Evolutionary conservation across 2,888 invertebrate species (phyloP).

Genomic region (Meteorus cinctellus): DNA sequence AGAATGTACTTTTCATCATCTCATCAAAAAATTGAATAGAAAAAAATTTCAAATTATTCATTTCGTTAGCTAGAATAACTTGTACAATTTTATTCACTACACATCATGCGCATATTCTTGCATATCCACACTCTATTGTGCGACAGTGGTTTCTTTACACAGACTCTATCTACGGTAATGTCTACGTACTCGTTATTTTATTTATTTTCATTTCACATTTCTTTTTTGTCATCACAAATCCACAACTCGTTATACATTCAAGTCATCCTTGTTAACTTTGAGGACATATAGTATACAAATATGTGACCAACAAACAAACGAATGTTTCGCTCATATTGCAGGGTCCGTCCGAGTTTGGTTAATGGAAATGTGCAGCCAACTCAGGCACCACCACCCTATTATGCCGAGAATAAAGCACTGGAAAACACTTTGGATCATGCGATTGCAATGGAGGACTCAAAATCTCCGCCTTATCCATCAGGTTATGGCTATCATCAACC

Average conservation of each 20-base stretch:
- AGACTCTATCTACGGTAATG: neutral
- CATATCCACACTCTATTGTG: conserved; percentile 1
- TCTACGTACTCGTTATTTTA: conserved; percentile 36
- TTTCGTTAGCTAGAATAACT: conserved; percentile 31
- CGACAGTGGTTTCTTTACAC: neutral
- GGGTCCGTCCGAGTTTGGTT: conserved; percentile 87
- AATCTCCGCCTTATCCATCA: conserved; percentile 88
- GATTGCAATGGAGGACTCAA: conserved; percentile 88
- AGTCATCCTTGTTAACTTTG: conserved; percentile 40
- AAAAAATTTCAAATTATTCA: conserved; percentile 27
- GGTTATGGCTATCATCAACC: conserved; percentile 89
- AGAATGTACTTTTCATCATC: conserved; percentile 16
- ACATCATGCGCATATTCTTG: neutral
- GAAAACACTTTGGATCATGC: conserved; percentile 92
- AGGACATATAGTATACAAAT: conserved; percentile 16
- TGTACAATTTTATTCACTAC: conserved; percentile 28
- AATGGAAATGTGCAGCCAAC: conserved; percentile 82
- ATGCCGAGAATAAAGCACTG: conserved; percentile 94
- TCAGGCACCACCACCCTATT: conserved; percentile 91
- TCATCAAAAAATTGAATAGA: conserved; percentile 26
- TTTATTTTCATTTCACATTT: neutral
- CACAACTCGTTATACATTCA: conserved; percentile 42
- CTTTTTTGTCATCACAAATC: neutral
- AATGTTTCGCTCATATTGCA: conserved; percentile 55
- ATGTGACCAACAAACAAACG: conserved; percentile 31